These are phyloP conservation scores for Tupiocoris notatus DNA, from an alignment of 2,888 invertebrate genomes.

Conservation along the genomic window DNA sequence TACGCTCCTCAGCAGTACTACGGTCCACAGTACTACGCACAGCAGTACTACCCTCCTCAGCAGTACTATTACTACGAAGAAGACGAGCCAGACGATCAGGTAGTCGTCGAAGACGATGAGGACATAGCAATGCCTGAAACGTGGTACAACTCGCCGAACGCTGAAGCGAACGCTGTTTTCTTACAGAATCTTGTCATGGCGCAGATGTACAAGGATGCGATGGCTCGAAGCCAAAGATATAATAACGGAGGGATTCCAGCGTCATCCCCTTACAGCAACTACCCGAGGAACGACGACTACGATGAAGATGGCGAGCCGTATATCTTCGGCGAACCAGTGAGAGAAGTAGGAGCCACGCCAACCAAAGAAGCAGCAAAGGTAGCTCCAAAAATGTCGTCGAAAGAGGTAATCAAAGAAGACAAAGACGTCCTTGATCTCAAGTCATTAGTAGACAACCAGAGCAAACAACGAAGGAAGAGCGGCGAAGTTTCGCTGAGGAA, in stretches of 20 bases:
- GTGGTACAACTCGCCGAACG: conserved; percentile 50
- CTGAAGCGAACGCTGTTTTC: conserved; percentile 62
- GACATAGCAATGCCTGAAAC: conserved; percentile 7
- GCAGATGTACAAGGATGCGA: conserved; percentile 48
- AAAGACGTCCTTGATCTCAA: conserved; percentile 67
- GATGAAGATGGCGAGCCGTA: conserved; percentile 54
- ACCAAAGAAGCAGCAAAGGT: not conserved
- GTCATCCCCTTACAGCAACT: conserved; percentile 7
- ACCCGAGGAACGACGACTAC: conserved; percentile 49
- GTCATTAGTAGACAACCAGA: conserved; percentile 57
- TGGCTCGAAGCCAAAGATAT: conserved; percentile 5
- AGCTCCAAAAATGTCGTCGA: not conserved
- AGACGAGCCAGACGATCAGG: conserved; percentile 48
- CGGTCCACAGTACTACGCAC: conserved; percentile 11
- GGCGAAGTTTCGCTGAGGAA: not conserved
- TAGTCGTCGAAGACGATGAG: conserved; percentile 2
- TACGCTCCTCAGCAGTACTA: conserved; percentile 56
- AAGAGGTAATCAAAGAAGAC: conserved; percentile 57
- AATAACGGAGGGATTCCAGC: not conserved
- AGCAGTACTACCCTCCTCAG: conserved; percentile 56
- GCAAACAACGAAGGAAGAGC: conserved; percentile 14
- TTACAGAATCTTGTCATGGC: conserved; percentile 58
- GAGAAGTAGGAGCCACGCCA: conserved; percentile 22
- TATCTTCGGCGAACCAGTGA: conserved; percentile 49
- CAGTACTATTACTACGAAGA: conserved; percentile 54